A percentile compares a stretch with the other conserved stretches of the same genome.
These are phyloP conservation scores for Catharus bicknelli DNA, from an alignment of 2,113 vertebrate species.

Conservation along the genomic window DNA sequence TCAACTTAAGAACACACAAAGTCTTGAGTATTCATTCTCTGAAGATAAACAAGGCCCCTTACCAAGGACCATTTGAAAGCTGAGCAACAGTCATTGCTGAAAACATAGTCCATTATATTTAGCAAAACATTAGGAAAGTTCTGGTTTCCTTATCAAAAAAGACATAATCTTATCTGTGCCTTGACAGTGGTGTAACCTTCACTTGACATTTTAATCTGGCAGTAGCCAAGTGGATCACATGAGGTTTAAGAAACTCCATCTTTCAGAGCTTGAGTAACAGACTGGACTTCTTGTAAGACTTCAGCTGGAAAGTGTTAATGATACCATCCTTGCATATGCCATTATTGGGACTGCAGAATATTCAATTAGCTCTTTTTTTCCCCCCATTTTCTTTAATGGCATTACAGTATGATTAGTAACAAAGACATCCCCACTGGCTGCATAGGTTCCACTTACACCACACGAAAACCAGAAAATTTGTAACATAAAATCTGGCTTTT, in stretches of 20 bases:
- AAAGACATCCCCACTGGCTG: conserved; percentile 70
- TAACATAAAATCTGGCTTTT: conserved; percentile 85
- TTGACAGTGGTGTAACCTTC: background rate
- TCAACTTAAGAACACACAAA: background rate
- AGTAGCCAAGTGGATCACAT: background rate
- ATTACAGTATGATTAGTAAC: conserved; percentile 66
- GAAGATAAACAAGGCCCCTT: background rate
- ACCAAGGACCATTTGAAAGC: background rate
- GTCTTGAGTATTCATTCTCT: background rate
- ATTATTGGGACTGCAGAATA: conserved; percentile 52
- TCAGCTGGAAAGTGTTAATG: conserved; percentile 59
- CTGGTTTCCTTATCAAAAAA: background rate
- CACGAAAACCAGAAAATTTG: conserved; percentile 84
- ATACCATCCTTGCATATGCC: background rate
- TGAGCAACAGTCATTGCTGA: background rate
- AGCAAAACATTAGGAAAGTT: background rate
- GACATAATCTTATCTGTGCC: background rate
- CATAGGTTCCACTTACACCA: conserved; percentile 79
- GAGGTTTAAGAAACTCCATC: background rate
- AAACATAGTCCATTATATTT: background rate
- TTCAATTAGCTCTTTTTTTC: conserved; percentile 38
- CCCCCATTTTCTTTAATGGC: conserved; percentile 40
- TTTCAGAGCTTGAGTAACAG: background rate
- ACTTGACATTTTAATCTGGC: background rate
- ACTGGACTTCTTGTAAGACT: conserved; percentile 29